Conservation (phyloP, 2,888 invertebrate genomes). For the Pterostichus niger region DNA sequence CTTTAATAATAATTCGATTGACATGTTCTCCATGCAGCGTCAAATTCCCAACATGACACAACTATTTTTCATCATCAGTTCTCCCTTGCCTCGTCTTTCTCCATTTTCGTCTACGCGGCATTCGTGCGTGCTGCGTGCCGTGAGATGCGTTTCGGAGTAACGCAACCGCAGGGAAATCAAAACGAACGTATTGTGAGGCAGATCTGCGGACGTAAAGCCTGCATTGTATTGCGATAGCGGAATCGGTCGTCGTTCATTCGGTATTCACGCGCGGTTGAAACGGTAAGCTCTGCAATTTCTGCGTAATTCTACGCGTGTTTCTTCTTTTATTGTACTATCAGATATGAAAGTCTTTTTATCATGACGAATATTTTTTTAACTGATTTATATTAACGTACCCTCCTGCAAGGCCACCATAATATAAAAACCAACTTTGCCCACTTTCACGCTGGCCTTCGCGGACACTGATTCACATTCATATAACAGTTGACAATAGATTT, state of each 20-base stretch:
- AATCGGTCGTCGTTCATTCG: neutral
- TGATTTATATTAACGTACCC: too few relatives aligned
- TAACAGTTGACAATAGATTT: too few relatives aligned
- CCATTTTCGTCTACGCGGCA: constrained; percentile 32
- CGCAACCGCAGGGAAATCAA: constrained; percentile 66
- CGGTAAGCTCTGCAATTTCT: constrained; percentile 12
- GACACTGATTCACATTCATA: too few relatives aligned
- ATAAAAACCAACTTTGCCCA: too few relatives aligned
- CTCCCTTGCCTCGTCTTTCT: constrained; percentile 33
- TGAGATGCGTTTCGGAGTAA: constrained; percentile 54
- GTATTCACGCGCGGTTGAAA: neutral
- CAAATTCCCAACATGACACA: constrained; percentile 55
- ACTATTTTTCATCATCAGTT: constrained; percentile 62
- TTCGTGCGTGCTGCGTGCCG: constrained; percentile 46
- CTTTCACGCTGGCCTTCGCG: too few relatives aligned
- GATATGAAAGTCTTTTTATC: too few relatives aligned
- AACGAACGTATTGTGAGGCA: constrained; percentile 50
- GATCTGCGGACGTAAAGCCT: constrained; percentile 1
- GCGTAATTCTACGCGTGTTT: neutral
- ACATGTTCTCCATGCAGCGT: constrained; percentile 30
- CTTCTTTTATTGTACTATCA: neutral
- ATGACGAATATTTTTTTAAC: neutral
- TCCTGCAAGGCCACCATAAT: too few relatives aligned
- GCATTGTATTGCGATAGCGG: constrained; percentile 4
- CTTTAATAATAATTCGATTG: constrained; percentile 61